A percentile compares a stretch with the other conserved stretches of the same genome.
Conservation (phyloP, 23 tunicate genomes). For the Aplidium turbinatum region DNA sequence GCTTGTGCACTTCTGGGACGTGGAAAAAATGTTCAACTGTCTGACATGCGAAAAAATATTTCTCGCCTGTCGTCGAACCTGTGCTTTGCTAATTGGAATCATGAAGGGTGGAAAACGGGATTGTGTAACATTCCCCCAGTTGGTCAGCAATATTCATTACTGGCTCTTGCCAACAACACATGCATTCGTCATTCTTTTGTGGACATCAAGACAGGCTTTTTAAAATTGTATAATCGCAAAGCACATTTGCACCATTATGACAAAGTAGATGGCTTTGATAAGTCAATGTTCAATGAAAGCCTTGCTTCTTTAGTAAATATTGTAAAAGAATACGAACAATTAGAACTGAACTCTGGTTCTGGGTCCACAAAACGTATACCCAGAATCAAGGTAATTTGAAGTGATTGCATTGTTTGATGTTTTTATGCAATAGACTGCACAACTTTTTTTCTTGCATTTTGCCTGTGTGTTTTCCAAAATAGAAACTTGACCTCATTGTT, state of each 20-base stretch:
- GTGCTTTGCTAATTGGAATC: slow-evolving; percentile 93
- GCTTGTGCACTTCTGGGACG: slow-evolving; percentile 94
- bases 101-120: slow-evolving; percentile 99
- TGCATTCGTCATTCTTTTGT: slow-evolving; percentile 72
- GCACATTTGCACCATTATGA: slow-evolving; percentile 96
- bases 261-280: slow-evolving; percentile 88
- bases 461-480: too few species aligned
- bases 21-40: slow-evolving; percentile 83
- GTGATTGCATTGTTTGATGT: too few species aligned
- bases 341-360: slow-evolving; percentile 44
- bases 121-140: slow-evolving; percentile 87
- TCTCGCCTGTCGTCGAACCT: slow-evolving; percentile 62
- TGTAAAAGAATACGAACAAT: slow-evolving; percentile 68
- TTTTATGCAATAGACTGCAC: too few species aligned
- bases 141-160: slow-evolving; percentile 88
- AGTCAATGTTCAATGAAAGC: slow-evolving; percentile 62
- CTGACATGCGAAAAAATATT: slow-evolving; percentile 87
- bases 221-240: slow-evolving; percentile 69
- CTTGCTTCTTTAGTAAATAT: slow-evolving; percentile 49
- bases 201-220: slow-evolving; percentile 55
- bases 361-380: background rate
- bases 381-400: slow-evolving; percentile 15
- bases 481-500: too few species aligned
- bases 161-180: slow-evolving; percentile 84
- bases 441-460: too few species aligned